Conservation (phyloP, 2,888 invertebrate species). For the Hesperia comma region DNA sequence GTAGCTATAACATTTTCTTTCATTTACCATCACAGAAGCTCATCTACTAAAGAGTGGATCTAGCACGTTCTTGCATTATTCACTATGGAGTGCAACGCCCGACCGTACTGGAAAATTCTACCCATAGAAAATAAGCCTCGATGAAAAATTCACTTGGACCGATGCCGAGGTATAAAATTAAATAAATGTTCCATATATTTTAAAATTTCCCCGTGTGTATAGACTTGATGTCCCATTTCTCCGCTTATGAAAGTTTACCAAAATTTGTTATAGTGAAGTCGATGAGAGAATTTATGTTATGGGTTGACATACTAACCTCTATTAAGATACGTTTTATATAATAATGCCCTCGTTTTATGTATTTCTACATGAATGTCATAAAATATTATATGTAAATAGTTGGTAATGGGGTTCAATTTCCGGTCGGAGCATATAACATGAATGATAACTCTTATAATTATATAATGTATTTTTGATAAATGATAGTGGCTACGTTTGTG, state of each 20-base stretch:
- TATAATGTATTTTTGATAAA: too few relatives aligned
- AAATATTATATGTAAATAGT: too few relatives aligned
- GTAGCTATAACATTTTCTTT: constrained; percentile 5
- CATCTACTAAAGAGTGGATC: constrained; percentile 36
- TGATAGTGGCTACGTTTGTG: too few relatives aligned
- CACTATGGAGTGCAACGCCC: constrained; percentile 73
- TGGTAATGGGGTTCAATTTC: too few relatives aligned
- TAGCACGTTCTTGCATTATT: constrained; percentile 67
- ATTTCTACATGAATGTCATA: too few relatives aligned
- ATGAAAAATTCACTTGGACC: constrained; percentile 40
- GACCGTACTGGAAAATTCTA: constrained; percentile 59
- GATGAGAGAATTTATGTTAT: constrained; percentile 19
- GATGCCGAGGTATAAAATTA: constrained; percentile 37
- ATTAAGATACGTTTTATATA: constrained; percentile 1
- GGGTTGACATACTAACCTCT: constrained; percentile 21
- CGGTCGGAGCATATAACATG: too few relatives aligned
- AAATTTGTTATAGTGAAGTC: constrained; percentile 27
- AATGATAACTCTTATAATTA: too few relatives aligned
- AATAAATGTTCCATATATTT: constrained; percentile 38
- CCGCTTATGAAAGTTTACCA: constrained; percentile 30
- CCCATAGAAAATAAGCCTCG: constrained; percentile 43
- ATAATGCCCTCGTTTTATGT: too few relatives aligned
- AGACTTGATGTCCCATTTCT: constrained; percentile 21
- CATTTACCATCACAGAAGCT: constrained; percentile 24
- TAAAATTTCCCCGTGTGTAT: constrained; percentile 33